Evolutionary conservation across 2,113 vertebrate species (phyloP), one percentile per base, ranked within the genome.

Genomic region (Panthera leo): DNA sequence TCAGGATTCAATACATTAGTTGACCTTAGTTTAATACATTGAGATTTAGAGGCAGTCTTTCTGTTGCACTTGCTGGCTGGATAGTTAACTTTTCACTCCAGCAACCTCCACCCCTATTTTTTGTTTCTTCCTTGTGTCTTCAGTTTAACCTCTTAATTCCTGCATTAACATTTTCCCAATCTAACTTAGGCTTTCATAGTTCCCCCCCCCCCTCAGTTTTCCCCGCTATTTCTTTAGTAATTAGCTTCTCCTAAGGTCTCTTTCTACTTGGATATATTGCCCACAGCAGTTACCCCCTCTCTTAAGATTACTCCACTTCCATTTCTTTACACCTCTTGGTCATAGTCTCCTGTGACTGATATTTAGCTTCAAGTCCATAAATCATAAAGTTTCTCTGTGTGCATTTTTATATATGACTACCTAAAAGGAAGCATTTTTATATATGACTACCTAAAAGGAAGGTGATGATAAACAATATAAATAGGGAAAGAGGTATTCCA

Each of bases 391-490:
- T 29, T 96, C 18, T 82, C 18, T 55, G 58, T 51, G 51, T 84
- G n/a, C 67, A 83, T 90, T 90, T 91, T 75, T 51, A 80, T 85
- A 67, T 53, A 73, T 73, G 93, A n/a, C 48, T 84, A 90, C 48
- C 67, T 87, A 90, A 95, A 95, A 91, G 21, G 67, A 92, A 80
- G 2, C 67, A 83, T 90, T 90, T 91, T 75, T 51, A 80, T 85
- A 67, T 53, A 73, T 73, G 93, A 29, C 48, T 84, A 90, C 39
- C 67, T 87, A 90, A 94, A 95, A 91, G 63, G 79, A 14, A 19
- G 13, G 14, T 80, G 25, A 79, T 67, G 34, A 78, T 94, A 75
- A 90, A 96, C n/a, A 71, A 89, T 79, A 65, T 76, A 93, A 61
- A 76, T 34, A 65, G 8, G 55, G 16, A 89, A 75, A 86, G 21